phyloP scores from a whole-genome alignment of 92 coral and sea anemone genomes.

The Epizoanthus rinbou region DNA sequence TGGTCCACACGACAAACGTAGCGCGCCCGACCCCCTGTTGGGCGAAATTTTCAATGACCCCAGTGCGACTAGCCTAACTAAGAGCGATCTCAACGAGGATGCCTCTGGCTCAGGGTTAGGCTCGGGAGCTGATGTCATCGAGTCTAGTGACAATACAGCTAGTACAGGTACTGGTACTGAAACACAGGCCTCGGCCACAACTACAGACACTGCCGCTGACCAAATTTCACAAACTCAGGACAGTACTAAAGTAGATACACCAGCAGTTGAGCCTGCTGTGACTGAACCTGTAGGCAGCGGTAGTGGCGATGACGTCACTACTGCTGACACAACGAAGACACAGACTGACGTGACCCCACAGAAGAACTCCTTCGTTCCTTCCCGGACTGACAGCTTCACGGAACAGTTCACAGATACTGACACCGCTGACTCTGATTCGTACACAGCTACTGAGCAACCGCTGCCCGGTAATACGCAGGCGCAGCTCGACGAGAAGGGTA shows the following conservation, averaged over 20 bases:
- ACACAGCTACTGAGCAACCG: constrained; percentile 47
- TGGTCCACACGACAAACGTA: constrained; percentile 78
- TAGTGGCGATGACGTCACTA: constrained; percentile 33
- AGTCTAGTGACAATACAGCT: constrained; percentile 69
- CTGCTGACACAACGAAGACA: constrained; percentile 33
- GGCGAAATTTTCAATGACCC: constrained; percentile 92
- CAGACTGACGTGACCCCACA: constrained; percentile 22
- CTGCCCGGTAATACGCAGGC: constrained; percentile 9
- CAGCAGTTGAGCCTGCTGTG: constrained; percentile 48
- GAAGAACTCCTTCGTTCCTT: constrained; percentile 44
- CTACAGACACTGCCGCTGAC: constrained; percentile 19
- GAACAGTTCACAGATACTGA: constrained; percentile 42
- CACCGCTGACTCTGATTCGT: constrained; percentile 39
- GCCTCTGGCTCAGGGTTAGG: constrained; percentile 88
- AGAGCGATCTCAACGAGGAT: constrained; percentile 74
- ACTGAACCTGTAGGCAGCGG: constrained; percentile 43
- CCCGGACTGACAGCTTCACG: constrained; percentile 40
- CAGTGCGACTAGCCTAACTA: constrained; percentile 80
- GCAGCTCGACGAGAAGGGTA: constrained; percentile 47
- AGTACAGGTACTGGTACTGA: constrained; percentile 54
- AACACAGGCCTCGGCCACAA: constrained; percentile 42
- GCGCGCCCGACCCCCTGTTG: constrained; percentile 87
- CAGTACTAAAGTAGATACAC: constrained; percentile 52
- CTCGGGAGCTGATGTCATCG: constrained; percentile 76
- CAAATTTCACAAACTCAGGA: constrained; percentile 42